Base-by-base conservation (phyloP, 2,797 vertebrate species). In the Poliocrania exsul region DNA sequence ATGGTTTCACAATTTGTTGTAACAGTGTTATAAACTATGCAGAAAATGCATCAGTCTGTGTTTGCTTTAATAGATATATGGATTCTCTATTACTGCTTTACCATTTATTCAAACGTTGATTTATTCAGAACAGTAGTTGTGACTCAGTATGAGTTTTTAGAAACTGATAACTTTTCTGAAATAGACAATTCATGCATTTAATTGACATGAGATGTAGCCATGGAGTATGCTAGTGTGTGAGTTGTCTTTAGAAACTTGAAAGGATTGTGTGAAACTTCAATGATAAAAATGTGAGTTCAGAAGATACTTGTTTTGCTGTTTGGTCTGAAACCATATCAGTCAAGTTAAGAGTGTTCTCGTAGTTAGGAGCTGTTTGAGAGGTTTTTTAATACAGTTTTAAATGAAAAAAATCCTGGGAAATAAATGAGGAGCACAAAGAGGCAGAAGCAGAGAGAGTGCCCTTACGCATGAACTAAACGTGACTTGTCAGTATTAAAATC, bases 41-140 rank as follows among this genome's bases (percentile, higher is more conserved):
- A 86, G 29, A 15, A 79, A 88, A 62, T 2, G 4, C 0, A 0
- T 70, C 73, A 80, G 16, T 80, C 0, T 0, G 25, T 56, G 25
- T 20, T 84, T 74, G 57, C 58, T 69, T 62, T 58, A 71, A 44
- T 4, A 90, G 16, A 14, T 37, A 16, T 16, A 19, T 44, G 62
- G 37, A 56, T 72, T 57, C 65, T 86, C 62, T 51, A 16, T 51
- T 81, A 72, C 64, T 5, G 3, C 16, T 90, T 56, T 38, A 62
- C 31, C n/a, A 21, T 69, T 86, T 78, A 49, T 24, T 75, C n/a
- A 65, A 57, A 10, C 29, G 13, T 16, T 72, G 57, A 62, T 92
- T 81, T 83, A 47, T 88, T 81, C 40, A 79, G 42, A 81, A 25
- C 31, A 26, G 28, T 9, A 81, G 58, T 31, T 0, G 0, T 64